phyloP scores from a whole-genome alignment of 2,888 invertebrate genomes.

The Polyploca ridens region DNA sequence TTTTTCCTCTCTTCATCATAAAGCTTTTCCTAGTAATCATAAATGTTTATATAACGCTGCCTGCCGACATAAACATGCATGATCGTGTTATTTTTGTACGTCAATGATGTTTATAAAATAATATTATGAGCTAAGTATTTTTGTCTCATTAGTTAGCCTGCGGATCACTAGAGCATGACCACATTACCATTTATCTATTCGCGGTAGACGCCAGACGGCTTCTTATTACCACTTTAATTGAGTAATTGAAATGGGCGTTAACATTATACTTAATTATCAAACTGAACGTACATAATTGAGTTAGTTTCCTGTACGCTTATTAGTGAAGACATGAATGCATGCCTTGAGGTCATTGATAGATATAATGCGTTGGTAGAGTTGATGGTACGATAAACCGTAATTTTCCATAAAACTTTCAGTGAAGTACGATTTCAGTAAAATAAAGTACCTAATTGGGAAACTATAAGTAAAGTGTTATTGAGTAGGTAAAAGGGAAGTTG shows the following conservation, averaged over 20 bases:
- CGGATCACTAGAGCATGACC: constrained; percentile 51
- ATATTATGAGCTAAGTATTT: constrained; percentile 30
- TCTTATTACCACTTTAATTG: constrained; percentile 45
- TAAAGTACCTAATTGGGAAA: not conserved
- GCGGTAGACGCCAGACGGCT: constrained; percentile 40
- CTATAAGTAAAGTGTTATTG: not conserved
- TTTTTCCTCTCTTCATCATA: too few relatives aligned
- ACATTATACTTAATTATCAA: constrained; percentile 26
- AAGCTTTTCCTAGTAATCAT: too few relatives aligned
- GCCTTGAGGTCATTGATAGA: constrained; percentile 3
- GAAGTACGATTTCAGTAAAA: not conserved
- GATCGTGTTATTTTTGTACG: too few relatives aligned
- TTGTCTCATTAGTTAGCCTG: constrained; percentile 22
- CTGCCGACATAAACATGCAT: too few relatives aligned
- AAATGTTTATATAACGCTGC: too few relatives aligned
- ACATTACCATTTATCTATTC: constrained; percentile 55
- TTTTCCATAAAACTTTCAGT: not conserved
- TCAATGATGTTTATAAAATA: constrained; percentile 15
- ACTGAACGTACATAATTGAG: constrained; percentile 9
- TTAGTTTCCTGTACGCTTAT: constrained; percentile 2
- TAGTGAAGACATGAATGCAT: not conserved
- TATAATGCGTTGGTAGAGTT: not conserved
- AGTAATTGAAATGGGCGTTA: constrained; percentile 44
- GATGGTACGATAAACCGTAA: not conserved
- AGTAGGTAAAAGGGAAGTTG: not conserved